Evolutionary conservation across 2,888 invertebrate genomes (phyloP), one percentile per base, ranked within the genome.

Genomic region (Phyllotreta striolata): DNA sequence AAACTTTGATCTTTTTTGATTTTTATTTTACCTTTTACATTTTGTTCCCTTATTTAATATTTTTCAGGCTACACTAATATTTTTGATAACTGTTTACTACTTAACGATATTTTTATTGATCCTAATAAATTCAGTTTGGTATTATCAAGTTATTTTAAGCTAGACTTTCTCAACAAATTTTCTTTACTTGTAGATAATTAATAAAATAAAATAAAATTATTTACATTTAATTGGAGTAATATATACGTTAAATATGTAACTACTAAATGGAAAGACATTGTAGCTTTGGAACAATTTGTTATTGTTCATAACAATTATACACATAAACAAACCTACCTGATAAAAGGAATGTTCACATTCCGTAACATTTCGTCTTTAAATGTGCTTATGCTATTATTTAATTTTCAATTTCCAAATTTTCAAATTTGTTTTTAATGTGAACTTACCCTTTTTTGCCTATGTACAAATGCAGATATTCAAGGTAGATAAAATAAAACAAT

Each of bases 221-320:
- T 24, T 24, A 24, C 24, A 24, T 24, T 24, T 24, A 41, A 41
- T n/a, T n/a, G 10, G 10, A 41, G 41, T 41, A n/a, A 41, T 41
- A 39, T 39, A 39, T 39, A 41, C 24, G 4, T 24, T 3, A 38
- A 41, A 55, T 14, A 35, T 34, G 44, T 12, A 40, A 43, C 60
- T 60, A 60, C 60, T 52, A 52, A 24, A 73, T 76, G 73, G 79
- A 79, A 79, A 79, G 79, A 79, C 79, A 74, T 75, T 73, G 79
- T 79, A 79, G 79, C 77, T 74, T 75, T 62, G 12, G 69, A 71
- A 69, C 73, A 67, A 70, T 67, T 58, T 52, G 62, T 51, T 52
- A 68, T 68, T 67, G 63, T 69, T 66, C 70, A 63, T 66, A 57
- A 67, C 55, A 44, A 49, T 14, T 49, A 52, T 60, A 43, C 41